Conservation (phyloP, 2,888 invertebrate species). For the Epirrhoe tristata region DNA sequence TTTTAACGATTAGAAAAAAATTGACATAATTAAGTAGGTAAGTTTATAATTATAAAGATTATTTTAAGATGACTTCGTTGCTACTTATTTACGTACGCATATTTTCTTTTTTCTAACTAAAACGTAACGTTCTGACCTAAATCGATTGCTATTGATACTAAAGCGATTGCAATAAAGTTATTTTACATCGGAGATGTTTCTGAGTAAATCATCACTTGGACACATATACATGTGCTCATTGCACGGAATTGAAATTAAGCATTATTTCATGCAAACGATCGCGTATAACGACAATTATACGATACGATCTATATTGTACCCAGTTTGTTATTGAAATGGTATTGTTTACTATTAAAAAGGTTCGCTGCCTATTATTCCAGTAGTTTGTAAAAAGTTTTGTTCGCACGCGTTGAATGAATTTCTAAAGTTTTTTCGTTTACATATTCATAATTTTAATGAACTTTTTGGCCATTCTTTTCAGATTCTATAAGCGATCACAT, state of each 20-base stretch:
- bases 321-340: slow-evolving; percentile 60
- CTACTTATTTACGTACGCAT: too few relatives aligned
- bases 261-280: slow-evolving; percentile 80
- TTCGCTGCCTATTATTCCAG: slow-evolving; percentile 11
- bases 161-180: neutral
- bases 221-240: slow-evolving; percentile 68
- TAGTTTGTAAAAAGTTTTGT: slow-evolving; percentile 7
- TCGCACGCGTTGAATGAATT: neutral
- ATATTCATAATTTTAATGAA: neutral
- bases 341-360: slow-evolving; percentile 43
- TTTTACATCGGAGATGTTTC: neutral
- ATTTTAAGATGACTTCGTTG: too few relatives aligned
- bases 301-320: slow-evolving; percentile 31
- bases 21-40: too few relatives aligned
- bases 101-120: too few relatives aligned
- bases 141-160: too few relatives aligned
- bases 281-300: slow-evolving; percentile 46
- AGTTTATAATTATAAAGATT: too few relatives aligned
- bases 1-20: too few relatives aligned
- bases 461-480: neutral
- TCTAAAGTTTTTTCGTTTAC: neutral
- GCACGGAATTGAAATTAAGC: slow-evolving; percentile 79
- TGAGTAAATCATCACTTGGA: neutral
- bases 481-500: neutral
- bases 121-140: too few relatives aligned